Base-by-base conservation (phyloP, 2,888 invertebrate species). In the Eilema sororculum region DNA sequence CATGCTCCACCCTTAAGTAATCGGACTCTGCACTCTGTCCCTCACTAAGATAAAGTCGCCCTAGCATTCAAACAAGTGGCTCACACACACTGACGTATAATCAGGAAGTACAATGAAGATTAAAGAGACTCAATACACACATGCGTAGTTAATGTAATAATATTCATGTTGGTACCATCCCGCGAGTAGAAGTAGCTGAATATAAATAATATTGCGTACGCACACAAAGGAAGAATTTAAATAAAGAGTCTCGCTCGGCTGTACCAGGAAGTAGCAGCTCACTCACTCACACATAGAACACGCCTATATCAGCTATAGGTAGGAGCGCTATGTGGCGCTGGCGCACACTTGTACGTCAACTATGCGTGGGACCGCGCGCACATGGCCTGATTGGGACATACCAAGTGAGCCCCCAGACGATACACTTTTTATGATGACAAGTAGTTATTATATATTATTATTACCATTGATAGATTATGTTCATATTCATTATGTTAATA, bases 61-160 rank as follows among this genome's bases (percentile, higher is more conserved):
- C 95, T 91, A 93, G 89, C 94, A 94, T 93, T 94, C 94, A 91
- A 95, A 95, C 95, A 95, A 95, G 95, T 95, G 95, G 93, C 92
- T 93, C 91, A 94, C 95, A 71, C 95, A 94, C 94, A 95, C 94
- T 60, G 58, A 75, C 83, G 74, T 81, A 87, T 86, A 86, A 93
- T 94, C 93, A 95, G 95, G 95, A 95, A 95, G 95, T 95, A 95
- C 94, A 95, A 95, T 93, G 89, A 91, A 94, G 94, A 94, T 94
- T 93, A 94, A 93, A 94, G 91, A 90, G 91, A 91, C 92, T 89
- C 86, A 87, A 91, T 89, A 88, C 93, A 90, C 93, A 93, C 90
- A 87, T 78, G 82, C 86, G 81, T 86, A 86, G 86, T 88, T 91
- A 93, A 93, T 90, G 91, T 93, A 92, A 93, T 91, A 93, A 92